A percentile compares a stretch with the other conserved stretches of the same genome.
phyloP scores from a whole-genome alignment of 2,113 vertebrate genomes.

The Myiozetetes cayanensis region DNA sequence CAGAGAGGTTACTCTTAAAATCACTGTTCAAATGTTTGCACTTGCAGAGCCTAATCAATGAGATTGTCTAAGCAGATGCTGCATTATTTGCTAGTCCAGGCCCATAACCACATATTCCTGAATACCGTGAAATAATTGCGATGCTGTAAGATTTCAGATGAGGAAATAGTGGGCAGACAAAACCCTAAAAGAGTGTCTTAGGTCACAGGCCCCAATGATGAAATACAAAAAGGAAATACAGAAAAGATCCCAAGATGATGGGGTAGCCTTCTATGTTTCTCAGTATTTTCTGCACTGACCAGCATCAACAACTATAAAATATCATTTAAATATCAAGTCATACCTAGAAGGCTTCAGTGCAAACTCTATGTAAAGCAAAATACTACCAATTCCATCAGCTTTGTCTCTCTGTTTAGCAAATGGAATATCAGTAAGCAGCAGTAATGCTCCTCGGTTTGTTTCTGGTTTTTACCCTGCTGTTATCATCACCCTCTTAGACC shows the following conservation, averaged over 20 bases:
- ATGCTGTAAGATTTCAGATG: not conserved
- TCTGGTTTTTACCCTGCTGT: not conserved
- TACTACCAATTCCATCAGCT: not conserved
- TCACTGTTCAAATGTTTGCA: slow-evolving; percentile 11
- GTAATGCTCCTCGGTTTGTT: not conserved
- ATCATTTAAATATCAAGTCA: not conserved
- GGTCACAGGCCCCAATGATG: not conserved
- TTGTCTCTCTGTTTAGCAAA: not conserved
- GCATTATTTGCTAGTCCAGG: not conserved
- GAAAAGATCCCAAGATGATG: not conserved
- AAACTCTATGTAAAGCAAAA: not conserved
- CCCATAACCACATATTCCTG: not conserved
- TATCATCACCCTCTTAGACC: not conserved
- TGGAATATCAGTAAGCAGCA: not conserved
- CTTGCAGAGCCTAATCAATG: not conserved
- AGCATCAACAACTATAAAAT: not conserved
- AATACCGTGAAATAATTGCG: not conserved
- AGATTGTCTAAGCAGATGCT: not conserved
- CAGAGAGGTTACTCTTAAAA: not conserved
- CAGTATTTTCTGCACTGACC: not conserved
- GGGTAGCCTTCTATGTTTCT: not conserved
- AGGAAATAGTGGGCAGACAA: not conserved
- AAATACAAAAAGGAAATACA: not conserved
- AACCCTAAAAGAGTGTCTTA: not conserved
- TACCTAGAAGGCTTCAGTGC: not conserved